Evolutionary conservation across 2,113 vertebrate species (phyloP).

Genomic region (mouse (Mus musculus)): GRCm39 chr1:83905501-83906000

Average conservation of each 20-base stretch:
- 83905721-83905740: background rate
- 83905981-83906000: background rate
- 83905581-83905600: background rate
- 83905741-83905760: background rate
- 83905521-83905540: background rate
- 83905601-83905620: background rate
- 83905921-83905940: background rate
- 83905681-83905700: background rate
- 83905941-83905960: background rate
- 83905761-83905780: background rate
- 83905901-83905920: constrained; percentile 15
- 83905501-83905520: background rate
- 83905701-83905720: background rate
- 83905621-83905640: background rate
- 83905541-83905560: background rate
- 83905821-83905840: background rate
- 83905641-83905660: background rate
- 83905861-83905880: background rate
- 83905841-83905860: background rate
- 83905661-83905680: background rate
- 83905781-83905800: background rate
- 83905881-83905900: background rate
- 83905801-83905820: background rate
- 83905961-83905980: background rate
- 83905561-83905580: background rate